These are phyloP conservation scores for Capitulum mitella DNA, from an alignment of 2,888 invertebrate species.

Conservation along the genomic window DNA sequence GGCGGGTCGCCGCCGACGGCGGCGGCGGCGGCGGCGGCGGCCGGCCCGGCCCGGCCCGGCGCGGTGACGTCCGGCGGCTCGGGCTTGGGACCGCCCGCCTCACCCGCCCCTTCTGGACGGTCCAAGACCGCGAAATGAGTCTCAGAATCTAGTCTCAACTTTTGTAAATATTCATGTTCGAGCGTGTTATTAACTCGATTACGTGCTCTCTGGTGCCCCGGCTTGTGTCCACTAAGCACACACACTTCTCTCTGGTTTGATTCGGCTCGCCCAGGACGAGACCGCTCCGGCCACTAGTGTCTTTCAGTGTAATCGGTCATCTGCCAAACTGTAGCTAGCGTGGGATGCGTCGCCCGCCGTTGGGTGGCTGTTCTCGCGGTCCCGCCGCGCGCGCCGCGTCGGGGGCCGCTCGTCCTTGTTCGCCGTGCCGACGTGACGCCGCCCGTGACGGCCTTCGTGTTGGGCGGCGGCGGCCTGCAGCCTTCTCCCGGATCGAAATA, in stretches of 20 bases:
- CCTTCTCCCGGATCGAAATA: too few relatives aligned
- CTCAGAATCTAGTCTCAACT: conserved; percentile 14
- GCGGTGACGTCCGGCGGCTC: not conserved
- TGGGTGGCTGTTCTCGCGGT: not conserved
- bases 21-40: too few relatives aligned
- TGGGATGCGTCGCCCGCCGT: too few relatives aligned
- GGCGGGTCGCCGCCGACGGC: too few relatives aligned
- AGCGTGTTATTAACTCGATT: not conserved
- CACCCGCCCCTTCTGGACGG: not conserved
- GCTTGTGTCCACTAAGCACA: conserved; percentile 20
- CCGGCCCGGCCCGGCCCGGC: too few relatives aligned
- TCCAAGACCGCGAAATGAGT: not conserved
- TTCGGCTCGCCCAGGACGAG: not conserved
- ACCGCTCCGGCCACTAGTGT: not conserved
- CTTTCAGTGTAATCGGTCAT: not conserved
- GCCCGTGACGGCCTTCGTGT: too few relatives aligned
- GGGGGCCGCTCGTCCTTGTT: not conserved
- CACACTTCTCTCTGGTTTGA: not conserved
- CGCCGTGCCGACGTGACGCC: not conserved
- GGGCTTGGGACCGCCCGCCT: not conserved
- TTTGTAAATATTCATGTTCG: not conserved
- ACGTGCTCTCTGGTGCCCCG: not conserved
- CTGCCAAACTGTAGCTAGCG: not conserved
- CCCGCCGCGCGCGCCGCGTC: not conserved
- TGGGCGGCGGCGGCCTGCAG: too few relatives aligned